phyloP scores from a whole-genome alignment of 2,797 vertebrate species.

The Alca torda region DNA sequence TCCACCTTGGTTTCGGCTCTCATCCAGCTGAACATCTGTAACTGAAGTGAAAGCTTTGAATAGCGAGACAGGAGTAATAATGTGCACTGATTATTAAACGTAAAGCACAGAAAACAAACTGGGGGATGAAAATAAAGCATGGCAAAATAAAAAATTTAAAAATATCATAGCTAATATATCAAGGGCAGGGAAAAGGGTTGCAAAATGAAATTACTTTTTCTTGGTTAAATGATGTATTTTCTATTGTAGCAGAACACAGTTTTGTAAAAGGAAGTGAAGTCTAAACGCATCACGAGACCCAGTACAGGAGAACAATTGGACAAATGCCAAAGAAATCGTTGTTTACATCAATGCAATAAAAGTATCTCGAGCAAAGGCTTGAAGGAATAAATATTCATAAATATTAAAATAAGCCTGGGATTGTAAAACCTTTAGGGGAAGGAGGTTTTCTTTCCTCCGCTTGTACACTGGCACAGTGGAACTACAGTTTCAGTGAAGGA shows the following conservation, averaged over 20 bases:
- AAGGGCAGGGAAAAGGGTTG: not conserved
- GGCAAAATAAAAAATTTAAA: conserved; percentile 28
- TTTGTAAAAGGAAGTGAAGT: conserved; percentile 1
- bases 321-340: conserved; percentile 52
- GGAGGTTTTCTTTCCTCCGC: conserved; percentile 7
- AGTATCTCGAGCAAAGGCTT: conserved; percentile 18
- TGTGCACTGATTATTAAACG: not conserved
- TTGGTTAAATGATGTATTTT: conserved; percentile 54
- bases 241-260: not conserved
- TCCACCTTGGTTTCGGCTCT: not conserved
- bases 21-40: not conserved
- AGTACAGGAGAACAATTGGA: conserved; percentile 25
- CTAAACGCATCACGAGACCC: conserved; percentile 32
- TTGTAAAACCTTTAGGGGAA: conserved; percentile 35
- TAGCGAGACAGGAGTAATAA: not conserved
- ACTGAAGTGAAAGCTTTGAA: not conserved
- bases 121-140: conserved; percentile 7
- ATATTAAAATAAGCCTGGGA: conserved; percentile 34
- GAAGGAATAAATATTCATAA: conserved; percentile 65
- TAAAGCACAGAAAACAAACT: not conserved
- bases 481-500: not conserved
- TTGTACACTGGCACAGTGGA: not conserved
- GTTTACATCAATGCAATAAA: conserved; percentile 50
- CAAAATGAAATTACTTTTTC: conserved; percentile 49
- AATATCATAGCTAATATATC: conserved; percentile 28